Evolutionary conservation across 2,797 vertebrate genomes (phyloP).

Genomic region (Orestias chungarensis): DNA sequence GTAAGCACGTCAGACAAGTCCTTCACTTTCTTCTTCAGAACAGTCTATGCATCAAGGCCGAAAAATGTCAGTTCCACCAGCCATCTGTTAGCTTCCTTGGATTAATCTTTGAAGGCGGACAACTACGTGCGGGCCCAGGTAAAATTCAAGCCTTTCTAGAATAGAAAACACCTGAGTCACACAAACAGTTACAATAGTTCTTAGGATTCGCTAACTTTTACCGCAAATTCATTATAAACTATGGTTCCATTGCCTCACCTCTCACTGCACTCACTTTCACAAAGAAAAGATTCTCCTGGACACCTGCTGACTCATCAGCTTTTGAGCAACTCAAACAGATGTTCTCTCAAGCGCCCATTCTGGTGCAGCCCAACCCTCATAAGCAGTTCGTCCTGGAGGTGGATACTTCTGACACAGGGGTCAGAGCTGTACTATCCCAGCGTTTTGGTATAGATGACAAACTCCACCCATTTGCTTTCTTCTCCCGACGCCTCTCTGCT

Average conservation of each 20-base stretch:
- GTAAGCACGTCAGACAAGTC: neutral
- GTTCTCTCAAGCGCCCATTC: neutral
- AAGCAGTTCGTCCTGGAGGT: neutral
- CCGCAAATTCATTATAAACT: too few relatives aligned
- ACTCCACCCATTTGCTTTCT: too few relatives aligned
- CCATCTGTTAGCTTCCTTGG: neutral
- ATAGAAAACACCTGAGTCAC: too few relatives aligned
- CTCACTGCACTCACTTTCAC: too few relatives aligned
- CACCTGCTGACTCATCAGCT: neutral
- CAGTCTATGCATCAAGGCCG: neutral
- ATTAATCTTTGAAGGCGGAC: neutral
- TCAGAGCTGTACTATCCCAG: neutral
- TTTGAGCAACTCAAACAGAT: neutral
- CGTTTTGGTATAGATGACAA: neutral
- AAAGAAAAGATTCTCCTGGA: neutral
- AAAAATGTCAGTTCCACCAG: neutral
- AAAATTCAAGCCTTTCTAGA: neutral
- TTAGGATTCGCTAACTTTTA: too few relatives aligned
- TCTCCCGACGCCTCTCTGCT: too few relatives aligned
- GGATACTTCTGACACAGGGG: neutral
- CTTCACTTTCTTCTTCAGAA: neutral
- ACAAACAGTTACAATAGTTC: too few relatives aligned
- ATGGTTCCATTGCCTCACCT: too few relatives aligned
- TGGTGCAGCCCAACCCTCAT: neutral
- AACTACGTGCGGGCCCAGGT: neutral